Base-by-base conservation (phyloP, 1,140 invertebrate genomes). In the Teleopsis dalmanni region DNA sequence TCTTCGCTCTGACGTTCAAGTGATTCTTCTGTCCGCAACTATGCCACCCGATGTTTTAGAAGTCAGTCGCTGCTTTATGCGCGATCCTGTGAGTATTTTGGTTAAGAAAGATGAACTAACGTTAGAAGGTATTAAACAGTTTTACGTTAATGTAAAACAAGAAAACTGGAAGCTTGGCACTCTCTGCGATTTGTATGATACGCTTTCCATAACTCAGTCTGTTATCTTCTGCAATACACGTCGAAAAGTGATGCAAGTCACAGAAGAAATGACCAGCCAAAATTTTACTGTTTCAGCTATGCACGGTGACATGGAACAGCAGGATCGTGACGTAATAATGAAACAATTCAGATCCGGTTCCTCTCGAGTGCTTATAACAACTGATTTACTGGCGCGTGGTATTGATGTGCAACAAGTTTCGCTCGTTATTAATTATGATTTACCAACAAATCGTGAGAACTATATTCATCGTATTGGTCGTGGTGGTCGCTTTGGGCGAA, bases 381-480 rank as follows among this genome's bases (percentile, higher is more conserved):
- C 95, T 57, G 95, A 98, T 77, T 76, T 99, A 65, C 75, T 98
- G 58, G 94, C 95, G 59, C 86, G 95, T 72, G 95, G 95, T 75
- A 98, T 98, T 74, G 95, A 99, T 74, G 95, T 98, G 6, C 95
- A 98, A 72, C 95, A 98, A 78, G 95, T 98, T 2, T 98, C 94
- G 3, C 80, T 98, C 58, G 95, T 99, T 67, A 98, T 99, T 71
- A 99, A 99, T 74, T 99, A 96, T 74, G 95, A 99, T 80, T 79
- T 99, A 73, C 95, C 95, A 48, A 93, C 89, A 29, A 97, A 98
- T 74, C 83, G 93, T 55, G 95, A 98, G 75, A 98, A 96, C 73
- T 99, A 99, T 74, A 98, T 99, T 77, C 95, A 99, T 77, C 98
- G 97, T 81, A 99, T 99, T 79, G 97, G 97, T 74, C 87, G 97